Evolutionary conservation across 1,140 invertebrate genomes (phyloP), one percentile per base, ranked within the genome.

Genomic region (Oscheius sp.): DNA sequence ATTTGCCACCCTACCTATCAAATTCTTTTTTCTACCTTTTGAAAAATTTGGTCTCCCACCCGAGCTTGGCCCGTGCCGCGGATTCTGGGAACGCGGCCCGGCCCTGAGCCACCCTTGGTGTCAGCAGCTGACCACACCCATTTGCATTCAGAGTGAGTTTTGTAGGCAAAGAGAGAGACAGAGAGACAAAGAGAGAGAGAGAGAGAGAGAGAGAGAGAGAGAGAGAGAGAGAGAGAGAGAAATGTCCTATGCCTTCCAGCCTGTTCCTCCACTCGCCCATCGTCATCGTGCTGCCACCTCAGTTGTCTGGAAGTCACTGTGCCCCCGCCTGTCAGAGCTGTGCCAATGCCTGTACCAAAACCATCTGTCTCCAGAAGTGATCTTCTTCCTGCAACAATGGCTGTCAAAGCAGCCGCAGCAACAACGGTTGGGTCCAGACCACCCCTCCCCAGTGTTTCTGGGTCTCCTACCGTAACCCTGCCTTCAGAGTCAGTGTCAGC

Each of bases 101-200:
- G n/a, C n/a, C n/a, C n/a, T n/a, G n/a, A n/a, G n/a, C n/a, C n/a
- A n/a, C n/a, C n/a, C n/a, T n/a, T n/a, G n/a, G n/a, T n/a, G n/a
- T n/a, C 15, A 26, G 15, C 7, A 4, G 7, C 28, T 15, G 15
- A 4, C 7, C 15, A 55, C 7, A 7, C 49, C 49, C 15, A 55
- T 55, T 23, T 55, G 49, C 23, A 55, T 55, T 55, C 49, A 55
- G 23, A 55, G 49, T 55, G 23, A 55, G 49, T 55, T 55, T 55
- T 13, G 7, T 55, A 55, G 49, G 23, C n/a, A 23, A 55, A 55
- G n/a, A 42, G 10, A 42, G n/a, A 10, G 38, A 42, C 10, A 42
- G 38, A 42, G 38, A 42, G n/a, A 42, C 10, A 42, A n/a, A 42
- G 38, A 10, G 38, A 42, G 38, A 42, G 38, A n/a, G n/a, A n/a